Evolutionary conservation across 2,888 invertebrate species (phyloP), one percentile per base, ranked within the genome.

Genomic region (Dorcus parallelipipedus): DNA sequence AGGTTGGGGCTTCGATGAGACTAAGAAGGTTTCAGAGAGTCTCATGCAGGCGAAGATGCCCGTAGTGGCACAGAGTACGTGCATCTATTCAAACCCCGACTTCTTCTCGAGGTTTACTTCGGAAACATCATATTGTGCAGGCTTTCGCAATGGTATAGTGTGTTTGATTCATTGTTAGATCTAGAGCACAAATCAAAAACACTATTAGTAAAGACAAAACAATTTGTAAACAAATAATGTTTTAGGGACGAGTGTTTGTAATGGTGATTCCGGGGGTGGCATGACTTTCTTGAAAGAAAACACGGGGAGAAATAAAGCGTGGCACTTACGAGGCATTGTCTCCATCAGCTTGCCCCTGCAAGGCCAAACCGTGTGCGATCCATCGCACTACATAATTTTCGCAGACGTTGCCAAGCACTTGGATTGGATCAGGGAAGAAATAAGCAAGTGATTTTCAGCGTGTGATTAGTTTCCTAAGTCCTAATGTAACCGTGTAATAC

Each of bases 71-170:
- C 82, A 82, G 60, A 81, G 82, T 69, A 83, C 82, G 4, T 86
- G 86, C 73, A 79, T 86, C 63, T 76, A 83, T 59, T 84, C 84
- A 0, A 82, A 83, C 73, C 82, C 82, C 64, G 83, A 83, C 50
- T 85, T 86, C 78, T 86, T 83, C 71, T 81, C 82, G 0, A 75
- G 81, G 42, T 85, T 84, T 70, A 83, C 84, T 0, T 82, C 82
- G 0, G 80, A 82, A 1, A 83, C 78, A 66, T 84, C 84, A 0
- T 86, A 73, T 62, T 80, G 80, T 62, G 80, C 80, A 3, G 79
- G 79, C 14, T 80, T 76, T 60, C 65, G 71, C 61, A 79, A 80
- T 63, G 79, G 80, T 79, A 73, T 56, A 33, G 26, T 14, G 14
- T 14, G 14, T n/a, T n/a, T n/a, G n/a, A n/a, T n/a, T n/a, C n/a